These are phyloP conservation scores for Halcyon chelicuti DNA, from an alignment of 2,797 vertebrate species.

Conservation along the genomic window DNA sequence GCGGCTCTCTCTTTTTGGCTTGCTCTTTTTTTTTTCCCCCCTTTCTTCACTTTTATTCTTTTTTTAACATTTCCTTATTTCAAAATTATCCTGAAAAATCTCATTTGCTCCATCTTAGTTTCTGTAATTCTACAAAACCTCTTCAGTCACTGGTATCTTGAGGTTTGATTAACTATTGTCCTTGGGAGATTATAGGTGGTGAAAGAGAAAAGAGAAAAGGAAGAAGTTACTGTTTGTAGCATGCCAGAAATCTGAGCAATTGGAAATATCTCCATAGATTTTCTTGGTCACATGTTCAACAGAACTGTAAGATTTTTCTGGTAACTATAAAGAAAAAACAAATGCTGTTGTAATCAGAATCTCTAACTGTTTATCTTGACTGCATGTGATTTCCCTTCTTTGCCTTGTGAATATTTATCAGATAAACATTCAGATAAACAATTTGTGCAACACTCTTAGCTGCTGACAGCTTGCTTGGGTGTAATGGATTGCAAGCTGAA, in stretches of 20 bases:
- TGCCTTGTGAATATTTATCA: constrained; percentile 28
- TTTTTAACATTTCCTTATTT: not conserved
- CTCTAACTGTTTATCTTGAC: constrained; percentile 12
- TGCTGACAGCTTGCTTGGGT: not conserved
- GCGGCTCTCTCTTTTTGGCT: not conserved
- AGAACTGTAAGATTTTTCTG: not conserved
- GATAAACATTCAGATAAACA: constrained; percentile 18
- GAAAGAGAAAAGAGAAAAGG: not conserved
- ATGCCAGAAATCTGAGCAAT: not conserved
- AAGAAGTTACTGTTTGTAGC: not conserved
- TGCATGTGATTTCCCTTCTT: not conserved
- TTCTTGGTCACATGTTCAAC: not conserved
- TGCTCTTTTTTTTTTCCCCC: not conserved
- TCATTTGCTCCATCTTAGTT: constrained; percentile 12
- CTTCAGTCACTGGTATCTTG: not conserved
- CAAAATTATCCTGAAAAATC: not conserved
- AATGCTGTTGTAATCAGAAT: not conserved
- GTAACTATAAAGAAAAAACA: constrained; percentile 19
- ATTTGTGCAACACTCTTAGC: not conserved
- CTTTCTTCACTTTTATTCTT: no score
- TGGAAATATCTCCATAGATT: constrained; percentile 48
- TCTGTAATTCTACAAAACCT: not conserved
- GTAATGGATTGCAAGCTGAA: not conserved
- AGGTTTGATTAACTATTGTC: not conserved
- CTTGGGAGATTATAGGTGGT: not conserved